Evolutionary conservation across 2,888 invertebrate genomes (phyloP).

Genomic region (Merodon equestris): DNA sequence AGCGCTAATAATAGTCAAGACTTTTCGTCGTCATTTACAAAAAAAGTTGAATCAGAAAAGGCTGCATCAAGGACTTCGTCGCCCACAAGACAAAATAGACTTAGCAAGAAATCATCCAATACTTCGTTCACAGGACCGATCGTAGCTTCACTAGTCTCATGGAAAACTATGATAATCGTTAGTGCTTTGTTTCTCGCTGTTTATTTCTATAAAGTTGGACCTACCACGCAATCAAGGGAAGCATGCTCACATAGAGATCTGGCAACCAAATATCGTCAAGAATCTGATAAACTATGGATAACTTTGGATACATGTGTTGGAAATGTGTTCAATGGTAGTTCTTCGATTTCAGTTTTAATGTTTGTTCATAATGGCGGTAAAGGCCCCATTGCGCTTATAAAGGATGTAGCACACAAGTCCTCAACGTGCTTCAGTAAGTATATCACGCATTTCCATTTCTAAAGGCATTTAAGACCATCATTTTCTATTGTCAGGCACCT

Average conservation of each 20-base stretch:
- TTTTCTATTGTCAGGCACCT: constrained; percentile 54
- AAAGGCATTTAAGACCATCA: neutral
- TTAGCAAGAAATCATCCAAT: too few species aligned
- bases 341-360: constrained; percentile 72
- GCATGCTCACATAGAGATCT: constrained; percentile 72
- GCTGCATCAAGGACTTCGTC: too few species aligned
- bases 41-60: too few species aligned
- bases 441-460: neutral
- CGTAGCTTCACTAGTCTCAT: too few species aligned
- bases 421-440: constrained; percentile 74
- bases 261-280: constrained; percentile 59
- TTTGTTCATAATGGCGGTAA: constrained; percentile 71
- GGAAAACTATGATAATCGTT: too few species aligned
- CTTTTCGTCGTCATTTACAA: too few species aligned
- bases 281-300: constrained; percentile 71
- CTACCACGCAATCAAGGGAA: too few species aligned
- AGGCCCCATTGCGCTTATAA: constrained; percentile 67
- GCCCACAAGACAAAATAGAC: too few species aligned
- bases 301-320: constrained; percentile 71
- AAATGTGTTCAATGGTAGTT: constrained; percentile 71
- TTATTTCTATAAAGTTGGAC: too few species aligned
- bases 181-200: neutral
- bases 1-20: too few species aligned
- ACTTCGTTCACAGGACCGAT: too few species aligned
- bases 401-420: constrained; percentile 71